A percentile compares a stretch with the other conserved stretches of the same genome.
phyloP scores from a whole-genome alignment of 1,140 invertebrate genomes.

The Ceratina japonica region DNA sequence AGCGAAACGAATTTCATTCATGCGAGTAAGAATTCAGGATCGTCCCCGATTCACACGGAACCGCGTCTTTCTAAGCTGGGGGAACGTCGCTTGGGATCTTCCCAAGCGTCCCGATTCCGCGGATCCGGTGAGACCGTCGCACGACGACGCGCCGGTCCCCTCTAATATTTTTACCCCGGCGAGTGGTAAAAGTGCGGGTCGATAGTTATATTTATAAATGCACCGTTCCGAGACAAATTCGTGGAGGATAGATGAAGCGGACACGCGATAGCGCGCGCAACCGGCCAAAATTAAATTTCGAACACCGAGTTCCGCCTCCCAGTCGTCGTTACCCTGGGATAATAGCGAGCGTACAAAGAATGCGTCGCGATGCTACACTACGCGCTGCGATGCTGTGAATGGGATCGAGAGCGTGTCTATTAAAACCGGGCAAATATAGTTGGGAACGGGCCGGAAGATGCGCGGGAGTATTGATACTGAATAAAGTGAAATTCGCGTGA shows the following conservation, averaged over 20 bases:
- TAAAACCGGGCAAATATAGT: background rate
- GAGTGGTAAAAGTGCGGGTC: conserved; percentile 15
- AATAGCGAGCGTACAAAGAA: conserved; percentile 19
- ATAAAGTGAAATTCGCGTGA: conserved; percentile 13
- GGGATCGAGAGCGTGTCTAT: conserved; percentile 24
- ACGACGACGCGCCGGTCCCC: background rate
- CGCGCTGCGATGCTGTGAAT: background rate
- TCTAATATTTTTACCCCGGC: conserved; percentile 4
- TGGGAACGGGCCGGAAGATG: background rate
- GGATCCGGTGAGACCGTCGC: background rate
- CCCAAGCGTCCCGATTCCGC: background rate
- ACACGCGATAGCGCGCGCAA: background rate
- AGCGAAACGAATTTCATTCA: conserved; percentile 19
- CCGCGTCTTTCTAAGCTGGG: background rate
- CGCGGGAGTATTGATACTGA: background rate
- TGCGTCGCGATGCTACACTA: background rate
- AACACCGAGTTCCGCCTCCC: conserved; percentile 21
- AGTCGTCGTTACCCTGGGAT: background rate
- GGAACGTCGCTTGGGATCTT: background rate
- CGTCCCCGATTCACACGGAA: background rate
- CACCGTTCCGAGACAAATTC: background rate
- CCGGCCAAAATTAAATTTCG: conserved; percentile 21
- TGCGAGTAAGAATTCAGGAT: background rate
- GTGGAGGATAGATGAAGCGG: conserved; percentile 6
- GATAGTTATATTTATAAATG: conserved; percentile 33